phyloP scores from a whole-genome alignment of 2,888 invertebrate genomes.

The Chrysina gloriosa region DNA sequence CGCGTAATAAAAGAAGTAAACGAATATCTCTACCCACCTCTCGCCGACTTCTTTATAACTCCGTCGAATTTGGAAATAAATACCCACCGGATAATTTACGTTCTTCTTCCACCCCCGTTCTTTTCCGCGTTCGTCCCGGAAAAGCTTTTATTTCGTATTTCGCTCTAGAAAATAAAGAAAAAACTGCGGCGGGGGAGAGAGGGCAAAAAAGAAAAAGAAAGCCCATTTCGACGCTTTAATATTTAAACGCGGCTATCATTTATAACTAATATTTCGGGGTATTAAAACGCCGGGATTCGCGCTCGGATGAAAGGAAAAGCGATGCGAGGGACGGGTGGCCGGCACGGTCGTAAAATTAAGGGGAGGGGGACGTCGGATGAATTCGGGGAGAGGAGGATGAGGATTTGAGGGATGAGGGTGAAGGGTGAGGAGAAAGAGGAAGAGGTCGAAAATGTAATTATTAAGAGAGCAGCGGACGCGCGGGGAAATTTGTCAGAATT shows the following conservation, averaged over 20 bases:
- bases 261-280: not conserved
- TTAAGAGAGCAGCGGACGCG: not conserved
- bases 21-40: too few species aligned
- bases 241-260: constrained; percentile 6
- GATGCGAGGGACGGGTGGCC: too few species aligned
- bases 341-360: not conserved
- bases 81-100: not conserved
- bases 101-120: too few species aligned
- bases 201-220: not conserved
- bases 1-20: too few species aligned
- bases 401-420: not conserved
- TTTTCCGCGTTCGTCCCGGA: too few species aligned
- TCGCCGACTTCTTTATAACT: too few species aligned
- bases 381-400: not conserved
- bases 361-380: too few species aligned
- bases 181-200: too few species aligned
- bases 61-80: too few species aligned
- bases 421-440: not conserved
- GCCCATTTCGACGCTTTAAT: constrained; percentile 10
- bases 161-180: too few species aligned
- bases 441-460: constrained; percentile 17
- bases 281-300: not conserved
- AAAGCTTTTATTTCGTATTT: not conserved
- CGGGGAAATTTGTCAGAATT: constrained; percentile 20
- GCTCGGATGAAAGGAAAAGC: too few species aligned